A percentile compares a stretch with the other conserved stretches of the same genome.
Evolutionary conservation across 2,888 invertebrate genomes (phyloP).

Genomic region (Ditula angustiorana): DNA sequence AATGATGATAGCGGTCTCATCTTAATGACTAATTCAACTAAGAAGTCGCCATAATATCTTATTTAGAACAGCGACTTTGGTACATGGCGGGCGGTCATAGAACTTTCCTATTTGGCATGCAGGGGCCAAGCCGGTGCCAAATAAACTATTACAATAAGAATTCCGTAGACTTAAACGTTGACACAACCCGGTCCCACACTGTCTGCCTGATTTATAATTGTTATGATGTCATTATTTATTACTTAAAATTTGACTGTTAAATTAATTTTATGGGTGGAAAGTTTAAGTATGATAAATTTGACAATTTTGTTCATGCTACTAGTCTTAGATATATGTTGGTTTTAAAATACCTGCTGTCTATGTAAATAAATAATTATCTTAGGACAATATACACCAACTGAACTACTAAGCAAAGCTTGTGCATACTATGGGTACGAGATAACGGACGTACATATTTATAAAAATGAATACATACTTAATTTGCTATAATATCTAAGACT

Average conservation of each 20-base stretch:
- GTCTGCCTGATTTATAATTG: conserved; percentile 70
- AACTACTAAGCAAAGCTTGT: too few relatives aligned
- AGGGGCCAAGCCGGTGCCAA: conserved; percentile 71
- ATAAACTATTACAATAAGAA: conserved; percentile 80
- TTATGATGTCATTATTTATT: conserved; percentile 61
- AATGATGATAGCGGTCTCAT: too few relatives aligned
- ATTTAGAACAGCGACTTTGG: conserved; percentile 53
- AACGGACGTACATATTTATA: too few relatives aligned
- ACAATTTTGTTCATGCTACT: conserved; percentile 10
- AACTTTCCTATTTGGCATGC: conserved; percentile 82
- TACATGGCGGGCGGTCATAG: conserved; percentile 67
- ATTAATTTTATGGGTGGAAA: conserved; percentile 25
- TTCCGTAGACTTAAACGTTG: conserved; percentile 62
- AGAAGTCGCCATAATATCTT: conserved; percentile 43
- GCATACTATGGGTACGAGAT: too few relatives aligned
- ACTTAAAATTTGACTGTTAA: conserved; percentile 42
- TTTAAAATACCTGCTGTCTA: too few relatives aligned
- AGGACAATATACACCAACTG: too few relatives aligned
- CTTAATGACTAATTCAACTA: background rate
- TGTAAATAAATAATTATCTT: too few relatives aligned
- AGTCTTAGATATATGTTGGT: too few relatives aligned
- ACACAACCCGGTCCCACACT: conserved; percentile 74
- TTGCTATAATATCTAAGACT: too few relatives aligned
- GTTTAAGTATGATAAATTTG: background rate
- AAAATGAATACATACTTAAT: too few relatives aligned